Evolutionary conservation across 2,888 invertebrate species (phyloP).

Genomic region (Pseudococcus viburni): DNA sequence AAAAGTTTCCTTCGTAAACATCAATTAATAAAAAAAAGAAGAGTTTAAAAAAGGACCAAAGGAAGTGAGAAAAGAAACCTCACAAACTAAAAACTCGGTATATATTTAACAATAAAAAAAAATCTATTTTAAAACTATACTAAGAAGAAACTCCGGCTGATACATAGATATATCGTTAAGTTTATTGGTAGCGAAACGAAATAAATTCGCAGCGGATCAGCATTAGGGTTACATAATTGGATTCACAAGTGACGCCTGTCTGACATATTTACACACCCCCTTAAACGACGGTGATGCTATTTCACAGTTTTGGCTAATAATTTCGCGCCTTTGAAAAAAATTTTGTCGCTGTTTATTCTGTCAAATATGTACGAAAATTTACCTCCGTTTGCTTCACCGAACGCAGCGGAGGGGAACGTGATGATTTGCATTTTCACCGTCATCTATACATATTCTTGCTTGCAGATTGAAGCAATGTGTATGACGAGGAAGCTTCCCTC

Average conservation of each 20-base stretch:
- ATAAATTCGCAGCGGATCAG: conserved; percentile 45
- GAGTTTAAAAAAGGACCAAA: neutral
- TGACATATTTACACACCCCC: conserved; percentile 38
- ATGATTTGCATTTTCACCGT: neutral
- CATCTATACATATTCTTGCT: neutral
- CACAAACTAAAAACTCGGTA: neutral
- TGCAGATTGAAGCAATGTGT: neutral
- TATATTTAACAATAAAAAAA: neutral
- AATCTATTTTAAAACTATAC: neutral
- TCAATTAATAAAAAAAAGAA: neutral
- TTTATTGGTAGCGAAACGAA: conserved; percentile 56
- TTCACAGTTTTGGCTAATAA: conserved; percentile 45
- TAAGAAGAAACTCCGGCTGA: neutral
- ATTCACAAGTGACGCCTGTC: conserved; percentile 57
- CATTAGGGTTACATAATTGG: conserved; percentile 51
- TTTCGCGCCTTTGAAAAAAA: conserved; percentile 40
- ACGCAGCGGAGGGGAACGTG: neutral
- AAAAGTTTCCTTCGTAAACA: conserved; percentile 41
- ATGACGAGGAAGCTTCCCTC: neutral
- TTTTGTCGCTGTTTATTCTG: conserved; percentile 20
- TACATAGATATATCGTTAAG: conserved; percentile 1
- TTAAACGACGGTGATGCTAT: conserved; percentile 11
- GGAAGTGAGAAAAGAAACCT: neutral
- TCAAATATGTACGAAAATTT: conserved; percentile 31
- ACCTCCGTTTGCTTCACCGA: neutral